Conservation (phyloP, 2,113 vertebrate genomes). For the Lichenostomus cassidix region DNA sequence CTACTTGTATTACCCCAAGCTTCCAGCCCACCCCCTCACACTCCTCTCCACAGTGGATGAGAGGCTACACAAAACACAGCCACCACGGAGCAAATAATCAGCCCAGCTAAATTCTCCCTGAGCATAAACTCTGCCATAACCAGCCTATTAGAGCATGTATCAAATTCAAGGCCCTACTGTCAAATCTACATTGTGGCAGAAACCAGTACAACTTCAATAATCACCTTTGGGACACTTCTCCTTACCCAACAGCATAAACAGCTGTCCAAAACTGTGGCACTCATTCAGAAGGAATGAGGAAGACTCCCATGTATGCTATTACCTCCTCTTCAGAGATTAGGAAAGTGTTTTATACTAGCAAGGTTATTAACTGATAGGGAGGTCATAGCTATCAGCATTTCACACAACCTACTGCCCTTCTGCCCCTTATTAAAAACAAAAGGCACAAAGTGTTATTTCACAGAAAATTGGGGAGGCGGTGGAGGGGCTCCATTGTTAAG, state of each 20-base stretch:
- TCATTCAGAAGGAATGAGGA: neutral
- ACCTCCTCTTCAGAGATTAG: neutral
- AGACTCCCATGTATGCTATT: neutral
- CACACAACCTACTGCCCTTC: neutral
- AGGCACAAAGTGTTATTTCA: neutral
- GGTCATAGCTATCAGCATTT: neutral
- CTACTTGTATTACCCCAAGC: neutral
- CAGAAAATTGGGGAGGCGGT: neutral
- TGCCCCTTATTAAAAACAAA: neutral
- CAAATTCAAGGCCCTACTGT: neutral
- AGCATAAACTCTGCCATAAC: neutral
- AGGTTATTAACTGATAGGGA: neutral
- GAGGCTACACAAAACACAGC: neutral
- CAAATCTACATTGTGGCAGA: neutral
- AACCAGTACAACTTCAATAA: neutral
- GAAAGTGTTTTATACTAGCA: neutral
- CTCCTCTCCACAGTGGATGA: neutral
- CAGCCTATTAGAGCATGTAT: rapidly evolving
- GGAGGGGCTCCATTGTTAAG: neutral
- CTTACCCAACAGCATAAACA: neutral
- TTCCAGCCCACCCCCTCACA: neutral
- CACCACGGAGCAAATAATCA: neutral
- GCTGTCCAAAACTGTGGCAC: neutral
- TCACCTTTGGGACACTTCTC: neutral
- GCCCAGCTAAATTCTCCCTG: neutral